phyloP scores from a whole-genome alignment of 2,797 vertebrate species.

The Typhlichthys subterraneus region DNA sequence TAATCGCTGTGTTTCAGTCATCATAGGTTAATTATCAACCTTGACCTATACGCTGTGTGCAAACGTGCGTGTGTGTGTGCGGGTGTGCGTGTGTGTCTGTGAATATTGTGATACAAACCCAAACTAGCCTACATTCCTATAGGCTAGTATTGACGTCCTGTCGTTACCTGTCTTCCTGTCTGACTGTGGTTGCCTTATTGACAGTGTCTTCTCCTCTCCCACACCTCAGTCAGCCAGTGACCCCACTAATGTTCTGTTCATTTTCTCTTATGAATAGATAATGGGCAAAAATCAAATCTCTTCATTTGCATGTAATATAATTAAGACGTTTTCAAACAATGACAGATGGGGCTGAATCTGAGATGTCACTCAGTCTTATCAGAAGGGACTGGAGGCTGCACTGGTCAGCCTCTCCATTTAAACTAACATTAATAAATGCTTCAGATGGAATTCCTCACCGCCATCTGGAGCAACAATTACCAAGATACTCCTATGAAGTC shows the following conservation, averaged over 20 bases:
- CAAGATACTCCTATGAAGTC: conserved; percentile 68
- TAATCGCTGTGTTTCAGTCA: conserved; percentile 72
- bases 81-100: background rate
- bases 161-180: conserved; percentile 16
- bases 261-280: conserved; percentile 97
- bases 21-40: conserved; percentile 66
- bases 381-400: conserved; percentile 84
- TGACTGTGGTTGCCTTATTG: conserved; percentile 9
- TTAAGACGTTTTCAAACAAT: conserved; percentile 97
- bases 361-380: conserved; percentile 93
- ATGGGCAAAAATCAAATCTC: conserved; percentile 96
- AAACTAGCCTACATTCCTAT: background rate
- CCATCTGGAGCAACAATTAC: conserved; percentile 85
- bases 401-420: conserved; percentile 84
- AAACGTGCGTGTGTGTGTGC: background rate
- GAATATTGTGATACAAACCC: background rate
- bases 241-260: conserved; percentile 94
- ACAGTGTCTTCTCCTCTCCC: conserved; percentile 12
- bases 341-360: conserved; percentile 94
- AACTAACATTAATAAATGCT: conserved; percentile 91
- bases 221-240: conserved; percentile 70
- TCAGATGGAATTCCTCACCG: conserved; percentile 85
- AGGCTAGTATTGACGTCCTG: background rate
- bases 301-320: conserved; percentile 99
- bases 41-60: conserved; percentile 36